Conservation (phyloP, 2,113 vertebrate species). For the Tetrao urogallus region DNA sequence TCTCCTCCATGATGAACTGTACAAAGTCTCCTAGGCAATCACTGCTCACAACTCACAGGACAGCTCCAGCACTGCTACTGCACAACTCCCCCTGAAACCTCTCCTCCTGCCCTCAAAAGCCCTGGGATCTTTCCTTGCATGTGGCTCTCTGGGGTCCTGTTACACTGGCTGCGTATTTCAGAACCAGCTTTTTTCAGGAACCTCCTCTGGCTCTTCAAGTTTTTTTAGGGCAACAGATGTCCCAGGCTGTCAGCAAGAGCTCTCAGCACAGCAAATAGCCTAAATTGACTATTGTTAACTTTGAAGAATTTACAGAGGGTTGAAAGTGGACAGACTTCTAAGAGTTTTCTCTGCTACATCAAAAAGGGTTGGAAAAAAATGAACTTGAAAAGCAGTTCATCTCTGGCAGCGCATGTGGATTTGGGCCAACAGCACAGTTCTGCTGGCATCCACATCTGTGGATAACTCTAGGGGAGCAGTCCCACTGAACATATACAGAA, state of each 20-base stretch:
- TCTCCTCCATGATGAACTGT: no score
- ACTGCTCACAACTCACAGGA: background rate
- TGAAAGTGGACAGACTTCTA: background rate
- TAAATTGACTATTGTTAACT: background rate
- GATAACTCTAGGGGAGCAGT: background rate
- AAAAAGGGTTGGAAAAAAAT: background rate
- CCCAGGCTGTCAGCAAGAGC: background rate
- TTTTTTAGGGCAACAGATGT: background rate
- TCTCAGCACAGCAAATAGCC: background rate
- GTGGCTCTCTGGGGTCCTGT: background rate
- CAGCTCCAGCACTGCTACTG: background rate
- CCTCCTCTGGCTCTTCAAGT: background rate
- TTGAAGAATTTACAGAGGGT: background rate
- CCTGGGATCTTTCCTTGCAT: background rate
- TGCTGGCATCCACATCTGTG: rapidly evolving
- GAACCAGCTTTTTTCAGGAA: background rate
- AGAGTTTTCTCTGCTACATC: background rate
- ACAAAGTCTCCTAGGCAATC: background rate
- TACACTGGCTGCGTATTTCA: background rate
- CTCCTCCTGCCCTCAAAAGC: background rate
- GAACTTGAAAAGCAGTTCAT: background rate
- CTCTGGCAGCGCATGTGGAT: background rate
- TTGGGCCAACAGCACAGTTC: background rate
- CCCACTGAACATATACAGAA: background rate
- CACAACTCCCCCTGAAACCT: background rate